A percentile compares a stretch with the other conserved stretches of the same genome.
Conservation (phyloP, 2,797 vertebrate genomes). For the Cuculus canorus region DNA sequence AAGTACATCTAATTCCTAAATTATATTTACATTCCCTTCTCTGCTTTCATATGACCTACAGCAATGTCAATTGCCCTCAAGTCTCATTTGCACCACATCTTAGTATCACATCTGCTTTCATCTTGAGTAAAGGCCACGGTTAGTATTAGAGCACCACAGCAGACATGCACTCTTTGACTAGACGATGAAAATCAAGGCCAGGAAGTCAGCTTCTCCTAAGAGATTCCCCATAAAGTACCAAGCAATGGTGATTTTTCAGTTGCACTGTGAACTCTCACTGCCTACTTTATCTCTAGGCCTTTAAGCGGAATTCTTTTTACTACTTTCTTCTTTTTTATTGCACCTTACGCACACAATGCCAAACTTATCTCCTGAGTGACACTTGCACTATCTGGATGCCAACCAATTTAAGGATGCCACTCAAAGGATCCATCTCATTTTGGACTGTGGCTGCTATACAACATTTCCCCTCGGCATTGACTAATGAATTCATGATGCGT, state of each 20-base stretch:
- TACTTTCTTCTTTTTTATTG: neutral
- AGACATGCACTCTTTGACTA: neutral
- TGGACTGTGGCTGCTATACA: neutral
- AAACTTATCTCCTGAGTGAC: neutral
- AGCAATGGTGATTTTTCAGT: neutral
- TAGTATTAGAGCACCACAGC: neutral
- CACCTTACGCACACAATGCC: neutral
- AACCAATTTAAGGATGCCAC: neutral
- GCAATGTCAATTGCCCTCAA: neutral
- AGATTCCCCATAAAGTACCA: neutral
- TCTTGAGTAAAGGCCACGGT: neutral
- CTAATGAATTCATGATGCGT: constrained; percentile 17
- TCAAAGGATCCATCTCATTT: neutral
- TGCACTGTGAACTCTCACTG: neutral
- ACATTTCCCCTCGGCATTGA: neutral
- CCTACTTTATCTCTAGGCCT: neutral
- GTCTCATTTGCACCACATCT: neutral
- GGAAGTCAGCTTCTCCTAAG: neutral
- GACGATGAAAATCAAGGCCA: neutral
- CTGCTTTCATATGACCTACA: neutral
- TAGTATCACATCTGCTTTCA: neutral
- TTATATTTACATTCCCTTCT: neutral
- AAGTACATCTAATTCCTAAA: neutral
- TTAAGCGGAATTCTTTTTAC: neutral
- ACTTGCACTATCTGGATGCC: neutral